Percentiles rank a stretch among this genome's conserved stretches.
These are phyloP conservation scores for Aythya fuligula DNA, from an alignment of 2,797 vertebrate genomes.

Conservation along the genomic window DNA sequence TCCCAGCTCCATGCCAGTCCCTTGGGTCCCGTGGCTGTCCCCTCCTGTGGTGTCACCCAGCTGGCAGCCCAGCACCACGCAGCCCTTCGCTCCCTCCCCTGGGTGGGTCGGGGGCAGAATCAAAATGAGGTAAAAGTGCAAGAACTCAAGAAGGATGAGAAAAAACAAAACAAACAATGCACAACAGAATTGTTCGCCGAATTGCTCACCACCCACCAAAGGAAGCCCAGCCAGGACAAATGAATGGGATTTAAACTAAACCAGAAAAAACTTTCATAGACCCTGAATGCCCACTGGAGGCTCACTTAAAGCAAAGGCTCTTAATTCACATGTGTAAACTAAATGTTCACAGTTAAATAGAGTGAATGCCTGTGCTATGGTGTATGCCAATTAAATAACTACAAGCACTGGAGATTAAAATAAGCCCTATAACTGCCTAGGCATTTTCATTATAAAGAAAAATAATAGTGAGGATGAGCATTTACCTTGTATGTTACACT, in stretches of 20 bases:
- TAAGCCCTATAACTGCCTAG: not conserved
- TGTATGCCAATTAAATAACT: not conserved
- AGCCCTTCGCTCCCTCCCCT: too few relatives aligned
- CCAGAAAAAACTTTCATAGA: not conserved
- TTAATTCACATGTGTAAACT: not conserved
- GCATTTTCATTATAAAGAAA: not conserved
- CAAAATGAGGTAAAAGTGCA: too few relatives aligned
- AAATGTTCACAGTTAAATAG: not conserved
- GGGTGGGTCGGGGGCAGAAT: too few relatives aligned
- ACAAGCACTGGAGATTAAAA: not conserved
- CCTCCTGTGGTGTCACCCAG: too few relatives aligned
- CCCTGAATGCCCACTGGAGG: not conserved
- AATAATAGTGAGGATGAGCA: not conserved
- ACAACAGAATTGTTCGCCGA: too few relatives aligned
- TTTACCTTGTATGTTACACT: not conserved
- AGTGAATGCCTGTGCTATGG: not conserved
- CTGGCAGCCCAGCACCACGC: too few relatives aligned
- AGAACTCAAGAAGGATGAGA: too few relatives aligned
- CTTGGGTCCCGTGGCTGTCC: too few relatives aligned
- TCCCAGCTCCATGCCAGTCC: too few relatives aligned
- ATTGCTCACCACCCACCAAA: too few relatives aligned
- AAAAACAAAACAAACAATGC: too few relatives aligned
- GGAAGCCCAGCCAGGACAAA: not conserved
- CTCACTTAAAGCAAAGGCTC: not conserved
- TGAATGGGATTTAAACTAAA: not conserved